Conservation (phyloP, 2,797 vertebrate genomes). For the Sebastes dallii region DNA sequence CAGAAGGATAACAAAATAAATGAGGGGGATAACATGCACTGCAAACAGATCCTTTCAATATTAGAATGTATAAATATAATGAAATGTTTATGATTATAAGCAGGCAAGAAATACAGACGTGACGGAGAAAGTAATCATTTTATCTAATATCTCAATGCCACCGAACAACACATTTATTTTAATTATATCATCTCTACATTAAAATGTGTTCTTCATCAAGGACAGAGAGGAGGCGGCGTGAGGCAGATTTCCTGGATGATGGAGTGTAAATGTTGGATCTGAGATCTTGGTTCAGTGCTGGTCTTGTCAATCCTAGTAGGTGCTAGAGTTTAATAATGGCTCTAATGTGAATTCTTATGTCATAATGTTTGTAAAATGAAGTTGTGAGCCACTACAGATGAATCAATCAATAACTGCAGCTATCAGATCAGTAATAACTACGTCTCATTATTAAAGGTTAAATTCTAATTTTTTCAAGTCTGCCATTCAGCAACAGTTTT, state of each 20-base stretch:
- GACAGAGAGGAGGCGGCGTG: neutral
- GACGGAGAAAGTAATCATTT: neutral
- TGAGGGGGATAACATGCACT: neutral
- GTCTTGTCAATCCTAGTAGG: neutral
- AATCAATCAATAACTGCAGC: neutral
- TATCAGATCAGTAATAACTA: neutral
- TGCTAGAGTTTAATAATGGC: neutral
- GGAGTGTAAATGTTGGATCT: neutral
- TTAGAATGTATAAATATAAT: neutral
- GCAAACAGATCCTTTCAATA: neutral
- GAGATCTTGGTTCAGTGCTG: neutral
- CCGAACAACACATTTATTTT: neutral
- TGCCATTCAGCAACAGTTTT: neutral
- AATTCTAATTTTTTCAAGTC: neutral
- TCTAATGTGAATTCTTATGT: neutral
- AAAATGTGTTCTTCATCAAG: neutral
- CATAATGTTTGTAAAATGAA: neutral
- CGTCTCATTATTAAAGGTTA: neutral
- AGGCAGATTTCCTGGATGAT: neutral
- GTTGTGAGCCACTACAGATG: neutral
- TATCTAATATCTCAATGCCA: neutral
- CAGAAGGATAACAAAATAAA: slow-evolving; percentile 8
- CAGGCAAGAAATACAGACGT: neutral
- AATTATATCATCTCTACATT: neutral
- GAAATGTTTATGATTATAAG: neutral